These are phyloP conservation scores for Plotosus lineatus DNA, from an alignment of 2,113 vertebrate species.

Conservation along the genomic window DNA sequence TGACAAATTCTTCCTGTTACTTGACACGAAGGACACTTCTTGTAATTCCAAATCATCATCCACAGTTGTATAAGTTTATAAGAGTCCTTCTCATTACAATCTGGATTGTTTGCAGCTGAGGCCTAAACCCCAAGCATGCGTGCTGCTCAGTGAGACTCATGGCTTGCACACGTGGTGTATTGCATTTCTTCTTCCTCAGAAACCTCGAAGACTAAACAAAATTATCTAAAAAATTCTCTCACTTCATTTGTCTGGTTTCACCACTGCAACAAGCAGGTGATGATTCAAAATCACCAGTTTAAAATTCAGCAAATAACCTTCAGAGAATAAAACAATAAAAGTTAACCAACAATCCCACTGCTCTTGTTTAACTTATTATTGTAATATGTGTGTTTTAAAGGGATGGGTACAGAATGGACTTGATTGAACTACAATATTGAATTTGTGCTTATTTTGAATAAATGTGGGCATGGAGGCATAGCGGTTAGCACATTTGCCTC, in stretches of 20 bases:
- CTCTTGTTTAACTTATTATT: slow-evolving; percentile 3
- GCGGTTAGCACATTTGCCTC: too few species aligned
- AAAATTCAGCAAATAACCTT: not conserved
- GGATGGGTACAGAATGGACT: not conserved
- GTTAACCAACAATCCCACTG: slow-evolving; percentile 8
- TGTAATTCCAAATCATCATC: too few species aligned
- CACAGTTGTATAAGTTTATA: too few species aligned
- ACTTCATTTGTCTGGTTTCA: not conserved
- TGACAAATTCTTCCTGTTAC: too few species aligned
- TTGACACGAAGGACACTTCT: too few species aligned
- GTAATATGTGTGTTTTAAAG: not conserved
- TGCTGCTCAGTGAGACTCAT: too few species aligned
- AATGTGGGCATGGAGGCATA: not conserved
- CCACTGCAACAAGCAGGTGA: slow-evolving; percentile 19
- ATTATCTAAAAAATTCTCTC: not conserved
- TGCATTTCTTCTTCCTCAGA: too few species aligned
- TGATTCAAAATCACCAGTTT: slow-evolving; percentile 13
- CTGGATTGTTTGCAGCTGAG: too few species aligned
- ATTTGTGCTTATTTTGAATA: not conserved
- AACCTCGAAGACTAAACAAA: too few species aligned
- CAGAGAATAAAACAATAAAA: slow-evolving; percentile 19
- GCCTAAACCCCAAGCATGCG: too few species aligned
- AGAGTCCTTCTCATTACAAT: too few species aligned
- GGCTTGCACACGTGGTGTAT: too few species aligned
- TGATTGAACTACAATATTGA: not conserved